Evolutionary conservation across 1,140 invertebrate species (phyloP).

Genomic region (Thaumetopoea pityocampa): DNA sequence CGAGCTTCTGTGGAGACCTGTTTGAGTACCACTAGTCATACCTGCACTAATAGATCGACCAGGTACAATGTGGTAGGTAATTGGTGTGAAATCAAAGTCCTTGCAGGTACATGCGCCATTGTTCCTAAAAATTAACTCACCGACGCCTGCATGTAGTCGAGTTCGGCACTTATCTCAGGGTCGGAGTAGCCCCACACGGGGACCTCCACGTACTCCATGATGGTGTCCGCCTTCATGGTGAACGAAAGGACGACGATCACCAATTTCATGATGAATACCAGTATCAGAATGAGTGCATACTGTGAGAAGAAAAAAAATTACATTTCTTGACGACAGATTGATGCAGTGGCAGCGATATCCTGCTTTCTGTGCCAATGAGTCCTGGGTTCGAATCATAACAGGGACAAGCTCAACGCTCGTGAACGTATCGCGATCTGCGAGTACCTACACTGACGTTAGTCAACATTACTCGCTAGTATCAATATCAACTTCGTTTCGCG

Average conservation of each 20-base stretch:
- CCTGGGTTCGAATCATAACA: too few relatives aligned
- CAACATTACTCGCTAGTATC: too few relatives aligned
- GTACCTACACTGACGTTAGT: too few relatives aligned
- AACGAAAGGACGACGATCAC: constrained; percentile 52
- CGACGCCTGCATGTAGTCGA: constrained; percentile 43
- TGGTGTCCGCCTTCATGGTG: constrained; percentile 28
- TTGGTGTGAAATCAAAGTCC: background rate
- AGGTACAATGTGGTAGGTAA: too few relatives aligned
- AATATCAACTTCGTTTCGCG: too few relatives aligned
- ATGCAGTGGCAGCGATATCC: too few relatives aligned
- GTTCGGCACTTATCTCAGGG: constrained; percentile 48
- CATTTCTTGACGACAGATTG: background rate
- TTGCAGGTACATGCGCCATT: background rate
- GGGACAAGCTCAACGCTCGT: too few relatives aligned
- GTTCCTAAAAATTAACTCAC: constrained; percentile 31
- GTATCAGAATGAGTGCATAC: constrained; percentile 50
- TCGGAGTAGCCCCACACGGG: constrained; percentile 43
- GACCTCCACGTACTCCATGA: constrained; percentile 38
- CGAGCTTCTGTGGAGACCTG: too few relatives aligned
- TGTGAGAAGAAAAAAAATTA: constrained; percentile 31
- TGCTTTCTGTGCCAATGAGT: too few relatives aligned
- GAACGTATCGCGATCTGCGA: too few relatives aligned
- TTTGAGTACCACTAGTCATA: too few relatives aligned
- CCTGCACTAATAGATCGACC: too few relatives aligned
- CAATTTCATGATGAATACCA: constrained; percentile 49